Percentiles rank a stretch among this genome's conserved stretches.
Conservation (phyloP, 2,888 invertebrate species). For the Tetragnatha montana region DNA sequence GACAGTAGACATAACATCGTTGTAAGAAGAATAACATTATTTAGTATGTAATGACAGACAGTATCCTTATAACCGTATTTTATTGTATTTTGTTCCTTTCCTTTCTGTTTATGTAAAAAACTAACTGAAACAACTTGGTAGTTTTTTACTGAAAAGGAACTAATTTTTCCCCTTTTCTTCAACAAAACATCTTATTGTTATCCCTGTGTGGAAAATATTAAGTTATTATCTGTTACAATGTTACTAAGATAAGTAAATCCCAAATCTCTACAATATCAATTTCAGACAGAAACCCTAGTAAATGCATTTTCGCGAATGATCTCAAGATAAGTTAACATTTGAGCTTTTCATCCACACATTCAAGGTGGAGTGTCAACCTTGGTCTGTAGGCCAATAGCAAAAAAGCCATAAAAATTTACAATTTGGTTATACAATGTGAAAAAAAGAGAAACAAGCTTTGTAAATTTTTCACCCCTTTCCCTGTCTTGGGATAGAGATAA, state of each 20-base stretch:
- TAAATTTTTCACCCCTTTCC: constrained; percentile 10
- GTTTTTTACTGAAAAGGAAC: too few relatives aligned
- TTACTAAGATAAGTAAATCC: background rate
- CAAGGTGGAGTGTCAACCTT: background rate
- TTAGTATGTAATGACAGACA: too few relatives aligned
- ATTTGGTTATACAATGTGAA: background rate
- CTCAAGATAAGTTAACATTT: background rate
- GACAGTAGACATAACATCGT: too few relatives aligned
- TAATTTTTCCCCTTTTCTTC: too few relatives aligned
- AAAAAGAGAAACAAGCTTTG: constrained; percentile 14
- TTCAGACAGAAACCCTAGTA: background rate
- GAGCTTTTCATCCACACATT: background rate
- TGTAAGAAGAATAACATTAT: too few relatives aligned
- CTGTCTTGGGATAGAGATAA: background rate
- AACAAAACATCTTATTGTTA: too few relatives aligned
- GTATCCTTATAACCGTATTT: too few relatives aligned
- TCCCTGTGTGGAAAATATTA: too few relatives aligned
- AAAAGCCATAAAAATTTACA: background rate
- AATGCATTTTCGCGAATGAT: background rate
- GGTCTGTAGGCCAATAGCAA: background rate
- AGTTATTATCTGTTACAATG: too few relatives aligned
- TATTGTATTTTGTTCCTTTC: too few relatives aligned
- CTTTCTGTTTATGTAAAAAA: too few relatives aligned
- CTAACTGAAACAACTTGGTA: too few relatives aligned
- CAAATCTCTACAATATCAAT: background rate